Base-by-base conservation (phyloP, 2,113 vertebrate species). In the Dinomys branickii region DNA sequence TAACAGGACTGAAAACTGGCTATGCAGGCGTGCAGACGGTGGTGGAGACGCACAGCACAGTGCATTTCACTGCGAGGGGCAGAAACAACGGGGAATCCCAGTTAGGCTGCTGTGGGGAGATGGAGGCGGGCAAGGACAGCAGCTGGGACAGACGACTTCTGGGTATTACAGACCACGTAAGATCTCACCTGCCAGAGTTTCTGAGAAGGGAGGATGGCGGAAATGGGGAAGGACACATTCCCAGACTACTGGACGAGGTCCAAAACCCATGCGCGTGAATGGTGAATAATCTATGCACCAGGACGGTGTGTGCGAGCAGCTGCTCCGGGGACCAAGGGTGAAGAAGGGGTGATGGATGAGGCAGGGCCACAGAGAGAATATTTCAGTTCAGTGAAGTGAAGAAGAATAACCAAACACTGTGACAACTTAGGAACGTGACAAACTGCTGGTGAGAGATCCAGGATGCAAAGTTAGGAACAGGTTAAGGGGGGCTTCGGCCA, bases 361-460 rank as follows among this genome's bases (percentile, higher is more conserved):
- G 69, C 19, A 91, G 52, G 44, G 63, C 5, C 22, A 78, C 56
- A 92, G 65, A 9, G 54, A 77, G 1, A 7, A 69, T 78, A 92
- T 58, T 94, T 92, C 63, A 52, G 33, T 69, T 90, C 88, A 8
- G 67, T 8, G 44, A 7, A 59, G 73, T 65, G 59, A 95, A 95
- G 44, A 83, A 96, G 30, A 84, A 56, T 3, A 77, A 83, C 54
- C 65, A 95, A 93, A 93, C 59, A 94, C 77, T 75, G 33, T 94
- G 54, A 41, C 41, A 96, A 89, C 41, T 78, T 61, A 95, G 86
- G 94, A 94, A 95, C 93, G 52, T 77, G 58, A 73, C 35, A 58
- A 44, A 41, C n/a, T 73, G 61, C 19, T 58, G 67, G 8, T 88
- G 20, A 97, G 96, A 87, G 56, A 82, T 30, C 90, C 88, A 77